Percentiles rank a stretch among this genome's conserved stretches.
Conservation (phyloP, 2,888 invertebrate species). For the Saturnia pavonia region DNA sequence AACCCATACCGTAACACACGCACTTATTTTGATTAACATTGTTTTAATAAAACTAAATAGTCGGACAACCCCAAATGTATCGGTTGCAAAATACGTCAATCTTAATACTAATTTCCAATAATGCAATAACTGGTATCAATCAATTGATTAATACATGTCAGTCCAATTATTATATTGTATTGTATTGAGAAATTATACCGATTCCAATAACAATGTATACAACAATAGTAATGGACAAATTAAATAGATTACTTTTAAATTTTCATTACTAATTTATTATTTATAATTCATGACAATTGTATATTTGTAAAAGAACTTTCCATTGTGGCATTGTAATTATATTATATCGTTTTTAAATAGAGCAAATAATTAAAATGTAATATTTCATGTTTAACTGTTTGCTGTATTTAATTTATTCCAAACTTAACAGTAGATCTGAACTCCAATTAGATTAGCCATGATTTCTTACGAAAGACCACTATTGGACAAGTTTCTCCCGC, state of each 20-base stretch:
- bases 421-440: neutral
- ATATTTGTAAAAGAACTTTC: neutral
- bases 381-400: neutral
- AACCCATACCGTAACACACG: too few species aligned
- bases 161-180: slow-evolving; percentile 1
- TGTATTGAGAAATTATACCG: slow-evolving; percentile 2
- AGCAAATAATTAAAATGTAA: neutral
- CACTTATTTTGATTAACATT: too few species aligned
- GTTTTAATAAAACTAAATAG: neutral
- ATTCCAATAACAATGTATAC: neutral
- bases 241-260: neutral
- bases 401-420: neutral
- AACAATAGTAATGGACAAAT: neutral
- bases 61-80: too few species aligned
- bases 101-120: slow-evolving; percentile 6
- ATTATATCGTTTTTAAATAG: neutral
- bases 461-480: too few species aligned
- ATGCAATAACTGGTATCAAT: slow-evolving; percentile 6
- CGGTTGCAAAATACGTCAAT: slow-evolving; percentile 6
- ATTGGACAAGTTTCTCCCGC: too few species aligned
- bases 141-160: slow-evolving; percentile 7
- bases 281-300: neutral
- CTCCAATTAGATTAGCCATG: neutral
- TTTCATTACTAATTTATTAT: neutral
- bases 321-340: neutral